Conservation (phyloP, 2,888 invertebrate genomes). For the Brenthis hecate region DNA sequence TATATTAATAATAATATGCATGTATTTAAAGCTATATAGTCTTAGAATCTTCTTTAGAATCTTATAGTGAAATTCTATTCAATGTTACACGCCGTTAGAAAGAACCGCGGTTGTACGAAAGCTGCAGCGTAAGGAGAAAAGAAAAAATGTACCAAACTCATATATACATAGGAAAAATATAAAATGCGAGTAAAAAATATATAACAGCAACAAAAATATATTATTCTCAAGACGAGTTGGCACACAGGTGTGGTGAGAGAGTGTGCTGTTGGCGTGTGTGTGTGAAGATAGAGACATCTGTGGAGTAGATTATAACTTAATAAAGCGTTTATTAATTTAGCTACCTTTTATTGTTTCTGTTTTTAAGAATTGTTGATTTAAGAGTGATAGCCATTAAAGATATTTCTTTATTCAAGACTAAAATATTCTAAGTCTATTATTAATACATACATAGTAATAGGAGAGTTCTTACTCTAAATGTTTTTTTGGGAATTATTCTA, state of each 20-base stretch:
- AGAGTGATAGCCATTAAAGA: too few relatives aligned
- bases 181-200: slow-evolving; percentile 79
- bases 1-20: too few relatives aligned
- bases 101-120: slow-evolving; percentile 32
- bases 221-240: slow-evolving; percentile 73
- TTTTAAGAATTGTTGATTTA: too few relatives aligned
- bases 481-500: too few relatives aligned
- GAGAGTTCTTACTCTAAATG: too few relatives aligned
- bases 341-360: not conserved
- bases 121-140: slow-evolving; percentile 44
- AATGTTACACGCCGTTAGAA: slow-evolving; percentile 7
- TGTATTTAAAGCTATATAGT: too few relatives aligned
- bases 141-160: slow-evolving; percentile 43
- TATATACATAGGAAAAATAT: slow-evolving; percentile 75
- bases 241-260: slow-evolving; percentile 65
- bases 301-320: slow-evolving; percentile 49
- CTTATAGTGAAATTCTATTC: slow-evolving; percentile 10
- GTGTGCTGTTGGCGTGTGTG: slow-evolving; percentile 46
- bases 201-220: slow-evolving; percentile 82
- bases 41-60: not conserved
- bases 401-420: too few relatives aligned
- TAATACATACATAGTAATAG: too few relatives aligned
- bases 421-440: too few relatives aligned
- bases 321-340: not conserved
- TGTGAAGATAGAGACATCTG: slow-evolving; percentile 46